Evolutionary conservation across 2,888 invertebrate species (phyloP).

Genomic region (Coremacera marginata): DNA sequence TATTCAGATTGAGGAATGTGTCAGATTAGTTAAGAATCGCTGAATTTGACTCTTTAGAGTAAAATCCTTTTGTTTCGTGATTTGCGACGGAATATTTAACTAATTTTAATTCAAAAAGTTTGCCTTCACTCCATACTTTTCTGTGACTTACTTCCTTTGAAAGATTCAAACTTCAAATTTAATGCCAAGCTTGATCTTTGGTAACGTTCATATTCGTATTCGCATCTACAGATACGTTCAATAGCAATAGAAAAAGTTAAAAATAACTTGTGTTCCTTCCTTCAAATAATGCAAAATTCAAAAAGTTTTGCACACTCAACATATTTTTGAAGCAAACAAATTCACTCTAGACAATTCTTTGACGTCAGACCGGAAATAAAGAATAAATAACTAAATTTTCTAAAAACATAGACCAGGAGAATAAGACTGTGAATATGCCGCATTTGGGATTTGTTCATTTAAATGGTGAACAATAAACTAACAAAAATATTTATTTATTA

Average conservation of each 20-base stretch:
- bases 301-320: neutral
- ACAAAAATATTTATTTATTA: too few species aligned
- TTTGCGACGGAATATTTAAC: neutral
- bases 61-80: neutral
- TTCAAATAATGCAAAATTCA: conserved; percentile 14
- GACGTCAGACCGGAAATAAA: neutral
- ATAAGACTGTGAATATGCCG: neutral
- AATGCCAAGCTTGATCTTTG: neutral
- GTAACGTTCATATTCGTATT: neutral
- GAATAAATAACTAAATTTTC: neutral
- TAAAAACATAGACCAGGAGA: too few species aligned
- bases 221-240: neutral
- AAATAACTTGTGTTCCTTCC: conserved; percentile 15
- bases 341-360: neutral
- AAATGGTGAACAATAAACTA: neutral
- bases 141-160: neutral
- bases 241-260: conserved; percentile 15
- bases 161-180: neutral
- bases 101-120: neutral
- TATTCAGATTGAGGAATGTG: neutral
- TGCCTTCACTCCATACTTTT: neutral
- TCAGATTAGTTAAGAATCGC: conserved; percentile 9
- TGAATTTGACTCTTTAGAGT: conserved; percentile 31
- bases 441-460: neutral
- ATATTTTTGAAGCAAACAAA: neutral